Conservation (phyloP, 1,140 invertebrate genomes). For the Drosophila subpulchrella region DNA sequence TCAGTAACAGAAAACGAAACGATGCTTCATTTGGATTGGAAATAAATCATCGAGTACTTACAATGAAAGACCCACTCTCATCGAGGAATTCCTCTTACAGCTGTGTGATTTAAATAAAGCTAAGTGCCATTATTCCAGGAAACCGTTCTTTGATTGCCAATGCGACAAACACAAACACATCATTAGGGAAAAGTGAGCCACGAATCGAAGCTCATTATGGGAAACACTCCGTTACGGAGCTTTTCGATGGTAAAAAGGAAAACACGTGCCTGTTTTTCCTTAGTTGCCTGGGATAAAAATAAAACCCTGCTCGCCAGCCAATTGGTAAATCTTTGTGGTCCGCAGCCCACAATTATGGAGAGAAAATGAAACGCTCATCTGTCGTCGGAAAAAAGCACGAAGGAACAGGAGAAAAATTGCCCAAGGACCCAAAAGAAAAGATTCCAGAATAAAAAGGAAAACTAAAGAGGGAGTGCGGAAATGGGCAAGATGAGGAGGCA, state of each 20-base stretch:
- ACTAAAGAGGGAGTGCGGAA: constrained; percentile 12
- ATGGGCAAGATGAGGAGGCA: constrained; percentile 37
- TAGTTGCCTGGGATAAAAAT: constrained; percentile 38
- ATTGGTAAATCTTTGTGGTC: constrained; percentile 67
- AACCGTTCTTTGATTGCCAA: constrained; percentile 34
- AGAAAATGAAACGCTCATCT: constrained; percentile 72
- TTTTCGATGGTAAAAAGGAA: constrained; percentile 15
- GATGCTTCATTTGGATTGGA: constrained; percentile 1
- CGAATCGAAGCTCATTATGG: constrained; percentile 53
- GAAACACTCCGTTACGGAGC: constrained; percentile 2
- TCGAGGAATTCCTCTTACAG: not conserved
- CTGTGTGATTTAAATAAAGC: constrained; percentile 33
- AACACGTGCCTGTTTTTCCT: constrained; percentile 58
- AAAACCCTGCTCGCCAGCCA: constrained; percentile 28
- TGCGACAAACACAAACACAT: constrained; percentile 29
- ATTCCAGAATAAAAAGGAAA: constrained; percentile 15
- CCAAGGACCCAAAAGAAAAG: constrained; percentile 32
- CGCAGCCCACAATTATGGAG: constrained; percentile 64
- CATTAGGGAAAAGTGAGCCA: constrained; percentile 33
- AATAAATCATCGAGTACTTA: constrained; percentile 5
- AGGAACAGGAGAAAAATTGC: constrained; percentile 30
- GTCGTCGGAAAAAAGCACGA: constrained; percentile 7
- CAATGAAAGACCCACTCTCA: not conserved
- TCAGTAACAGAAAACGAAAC: not conserved
- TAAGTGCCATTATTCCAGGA: constrained; percentile 9